Evolutionary conservation across 2,797 vertebrate species (phyloP).

Genomic region (Microtus californicus): DNA sequence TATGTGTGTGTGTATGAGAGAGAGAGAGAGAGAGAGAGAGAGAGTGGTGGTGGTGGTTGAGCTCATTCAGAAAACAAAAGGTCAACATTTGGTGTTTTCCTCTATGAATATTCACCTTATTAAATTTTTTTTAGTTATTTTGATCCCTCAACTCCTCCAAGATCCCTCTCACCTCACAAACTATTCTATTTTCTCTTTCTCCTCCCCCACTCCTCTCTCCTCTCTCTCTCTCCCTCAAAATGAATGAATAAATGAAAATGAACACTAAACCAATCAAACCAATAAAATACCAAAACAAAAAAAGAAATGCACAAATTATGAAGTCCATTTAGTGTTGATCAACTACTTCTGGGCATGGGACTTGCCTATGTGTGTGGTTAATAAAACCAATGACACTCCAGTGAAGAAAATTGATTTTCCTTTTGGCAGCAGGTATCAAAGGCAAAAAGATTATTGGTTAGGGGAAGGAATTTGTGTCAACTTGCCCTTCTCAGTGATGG

Average conservation of each 20-base stretch:
- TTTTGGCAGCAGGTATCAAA: neutral
- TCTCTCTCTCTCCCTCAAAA: neutral
- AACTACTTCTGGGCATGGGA: neutral
- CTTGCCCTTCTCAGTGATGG: neutral
- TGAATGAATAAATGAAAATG: neutral
- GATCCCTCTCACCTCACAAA: neutral
- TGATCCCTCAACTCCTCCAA: neutral
- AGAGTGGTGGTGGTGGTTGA: neutral
- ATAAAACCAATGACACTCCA: neutral
- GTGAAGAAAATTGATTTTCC: neutral
- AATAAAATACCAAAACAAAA: neutral
- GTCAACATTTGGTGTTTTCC: neutral
- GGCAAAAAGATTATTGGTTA: neutral
- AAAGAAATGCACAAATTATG: neutral
- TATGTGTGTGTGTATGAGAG: neutral
- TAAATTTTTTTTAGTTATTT: neutral
- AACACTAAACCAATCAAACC: neutral
- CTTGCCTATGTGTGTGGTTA: neutral
- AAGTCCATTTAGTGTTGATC: neutral
- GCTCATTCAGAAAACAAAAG: too few species aligned
- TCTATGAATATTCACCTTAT: neutral
- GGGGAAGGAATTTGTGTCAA: neutral
- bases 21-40: neutral
- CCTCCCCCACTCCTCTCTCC: too few species aligned
- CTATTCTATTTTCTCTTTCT: neutral